These are phyloP conservation scores for Oryzias melastigma DNA, from an alignment of 2,113 vertebrate genomes.

Conservation along the genomic window DNA sequence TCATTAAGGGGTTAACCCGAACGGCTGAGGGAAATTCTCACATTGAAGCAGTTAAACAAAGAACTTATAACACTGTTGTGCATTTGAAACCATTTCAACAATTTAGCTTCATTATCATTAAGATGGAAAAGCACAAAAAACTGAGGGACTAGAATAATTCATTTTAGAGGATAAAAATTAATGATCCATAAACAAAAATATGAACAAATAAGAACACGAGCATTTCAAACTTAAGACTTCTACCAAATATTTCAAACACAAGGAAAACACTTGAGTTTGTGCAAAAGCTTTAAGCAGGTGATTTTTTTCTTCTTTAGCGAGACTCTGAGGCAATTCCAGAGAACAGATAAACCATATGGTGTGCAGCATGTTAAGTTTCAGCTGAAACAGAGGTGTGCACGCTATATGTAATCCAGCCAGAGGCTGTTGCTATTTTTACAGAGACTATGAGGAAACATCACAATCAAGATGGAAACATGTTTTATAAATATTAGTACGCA, in stretches of 20 bases:
- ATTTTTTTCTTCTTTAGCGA: background rate
- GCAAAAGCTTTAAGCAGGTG: background rate
- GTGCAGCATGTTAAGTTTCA: background rate
- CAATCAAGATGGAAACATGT: background rate
- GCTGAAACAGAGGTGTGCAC: background rate
- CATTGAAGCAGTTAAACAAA: too few relatives aligned
- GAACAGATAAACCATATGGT: background rate
- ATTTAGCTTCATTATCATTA: background rate
- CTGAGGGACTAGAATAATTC: too few relatives aligned
- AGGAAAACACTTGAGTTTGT: background rate
- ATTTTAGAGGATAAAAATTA: too few relatives aligned
- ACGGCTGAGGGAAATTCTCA: too few relatives aligned
- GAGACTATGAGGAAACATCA: background rate
- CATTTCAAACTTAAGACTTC: too few relatives aligned
- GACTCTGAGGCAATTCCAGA: background rate
- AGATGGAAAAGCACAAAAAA: too few relatives aligned
- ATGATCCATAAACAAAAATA: too few relatives aligned
- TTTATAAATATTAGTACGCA: background rate
- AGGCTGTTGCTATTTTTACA: constrained; percentile 1
- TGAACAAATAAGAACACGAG: too few relatives aligned
- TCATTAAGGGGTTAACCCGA: too few relatives aligned
- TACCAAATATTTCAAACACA: background rate
- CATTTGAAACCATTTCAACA: background rate
- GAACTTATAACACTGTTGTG: too few relatives aligned
- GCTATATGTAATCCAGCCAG: background rate